Percentiles rank a stretch among this genome's conserved stretches.
These are phyloP conservation scores for Psittacus erithacus DNA, from an alignment of 2,113 vertebrate species.

Conservation along the genomic window DNA sequence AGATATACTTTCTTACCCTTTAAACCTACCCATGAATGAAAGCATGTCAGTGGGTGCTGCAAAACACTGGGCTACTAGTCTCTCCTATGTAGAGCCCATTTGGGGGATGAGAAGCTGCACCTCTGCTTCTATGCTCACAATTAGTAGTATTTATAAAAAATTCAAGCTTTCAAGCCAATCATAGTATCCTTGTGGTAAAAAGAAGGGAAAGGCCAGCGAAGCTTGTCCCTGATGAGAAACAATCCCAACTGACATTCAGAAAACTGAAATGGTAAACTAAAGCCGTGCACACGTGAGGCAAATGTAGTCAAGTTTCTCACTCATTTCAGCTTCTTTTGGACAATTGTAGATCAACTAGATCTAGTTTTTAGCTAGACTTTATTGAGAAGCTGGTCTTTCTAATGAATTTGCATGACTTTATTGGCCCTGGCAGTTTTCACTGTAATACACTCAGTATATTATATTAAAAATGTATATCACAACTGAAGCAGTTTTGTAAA, in stretches of 20 bases:
- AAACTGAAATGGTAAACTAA: neutral
- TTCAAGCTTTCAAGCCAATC: neutral
- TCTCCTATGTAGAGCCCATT: neutral
- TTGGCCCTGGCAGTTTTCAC: constrained; percentile 53
- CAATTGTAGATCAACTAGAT: neutral
- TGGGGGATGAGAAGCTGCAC: neutral
- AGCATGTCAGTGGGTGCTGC: neutral
- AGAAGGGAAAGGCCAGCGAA: constrained; percentile 7
- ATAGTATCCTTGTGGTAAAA: neutral
- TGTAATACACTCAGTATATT: constrained; percentile 47
- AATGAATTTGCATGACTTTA: constrained; percentile 63
- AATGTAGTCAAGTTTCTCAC: neutral
- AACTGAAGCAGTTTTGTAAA: constrained; percentile 70
- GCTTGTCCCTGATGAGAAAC: neutral
- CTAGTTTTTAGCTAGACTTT: constrained; percentile 21
- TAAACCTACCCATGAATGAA: constrained; percentile 14
- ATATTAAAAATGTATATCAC: constrained; percentile 77
- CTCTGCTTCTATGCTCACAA: constrained; percentile 13
- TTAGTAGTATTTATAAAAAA: neutral
- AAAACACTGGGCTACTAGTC: neutral
- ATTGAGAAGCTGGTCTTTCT: constrained; percentile 48
- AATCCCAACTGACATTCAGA: neutral
- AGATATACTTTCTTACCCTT: constrained; percentile 30
- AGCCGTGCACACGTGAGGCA: neutral
- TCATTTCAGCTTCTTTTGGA: neutral